A percentile compares a stretch with the other conserved stretches of the same genome.
These are phyloP conservation scores for Calyptommatus sinebrachiatus DNA, from an alignment of 2,113 vertebrate genomes.

Conservation along the genomic window DNA sequence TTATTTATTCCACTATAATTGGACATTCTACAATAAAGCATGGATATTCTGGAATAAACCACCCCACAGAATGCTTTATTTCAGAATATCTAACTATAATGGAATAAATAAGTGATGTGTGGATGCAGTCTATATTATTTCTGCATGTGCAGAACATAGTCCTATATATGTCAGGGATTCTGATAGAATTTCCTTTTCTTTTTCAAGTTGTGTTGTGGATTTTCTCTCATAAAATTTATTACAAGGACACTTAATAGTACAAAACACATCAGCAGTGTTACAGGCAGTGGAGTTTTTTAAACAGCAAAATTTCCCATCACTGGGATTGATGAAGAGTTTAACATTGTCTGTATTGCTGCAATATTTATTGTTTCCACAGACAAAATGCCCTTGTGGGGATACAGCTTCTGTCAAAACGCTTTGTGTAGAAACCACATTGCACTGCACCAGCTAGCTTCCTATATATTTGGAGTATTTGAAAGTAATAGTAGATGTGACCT, in stretches of 20 bases:
- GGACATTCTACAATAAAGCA: no score
- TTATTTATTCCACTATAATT: no score
- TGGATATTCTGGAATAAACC: no score
- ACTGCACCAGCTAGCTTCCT: background rate
- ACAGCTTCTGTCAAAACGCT: constrained; percentile 10
- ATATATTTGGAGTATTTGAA: constrained; percentile 18
- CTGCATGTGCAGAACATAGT: background rate
- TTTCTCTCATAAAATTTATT: background rate
- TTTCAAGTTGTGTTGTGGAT: background rate
- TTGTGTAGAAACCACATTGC: constrained; percentile 14
- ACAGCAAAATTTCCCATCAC: constrained; percentile 10
- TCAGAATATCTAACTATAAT: no score
- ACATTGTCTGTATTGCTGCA: constrained; percentile 9
- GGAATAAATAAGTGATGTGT: no score
- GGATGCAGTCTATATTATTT: background rate
- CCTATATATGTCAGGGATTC: background rate
- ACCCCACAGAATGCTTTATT: no score
- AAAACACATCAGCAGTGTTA: background rate
- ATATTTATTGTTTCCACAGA: constrained; percentile 25
- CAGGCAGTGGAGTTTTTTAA: constrained; percentile 2
- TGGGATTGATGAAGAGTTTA: constrained; percentile 19
- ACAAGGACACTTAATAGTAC: background rate
- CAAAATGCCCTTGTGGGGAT: constrained; percentile 19
- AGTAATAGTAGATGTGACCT: constrained; percentile 2
- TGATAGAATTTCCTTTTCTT: background rate